Percentiles rank a stretch among this genome's conserved stretches.
These are phyloP conservation scores for Ctenicera cuprea DNA, from an alignment of 2,888 invertebrate species.

Conservation along the genomic window DNA sequence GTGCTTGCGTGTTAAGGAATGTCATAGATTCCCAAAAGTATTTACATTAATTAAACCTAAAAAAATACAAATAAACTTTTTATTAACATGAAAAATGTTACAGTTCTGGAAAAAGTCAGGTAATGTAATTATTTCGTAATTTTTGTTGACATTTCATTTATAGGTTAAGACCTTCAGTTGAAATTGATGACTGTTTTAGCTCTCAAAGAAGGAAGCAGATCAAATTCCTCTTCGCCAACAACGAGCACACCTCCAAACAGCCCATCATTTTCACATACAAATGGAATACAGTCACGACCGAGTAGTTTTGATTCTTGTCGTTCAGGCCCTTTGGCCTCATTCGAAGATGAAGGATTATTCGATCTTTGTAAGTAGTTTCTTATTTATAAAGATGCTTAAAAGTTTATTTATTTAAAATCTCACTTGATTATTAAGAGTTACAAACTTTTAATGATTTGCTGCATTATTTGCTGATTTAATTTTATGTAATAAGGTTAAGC, in stretches of 20 bases:
- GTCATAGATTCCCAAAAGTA: neutral
- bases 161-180: slow-evolving; percentile 54
- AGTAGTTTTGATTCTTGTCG: slow-evolving; percentile 54
- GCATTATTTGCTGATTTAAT: neutral
- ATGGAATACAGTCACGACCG: slow-evolving; percentile 46
- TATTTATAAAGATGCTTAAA: no score
- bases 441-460: no score
- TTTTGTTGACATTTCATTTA: slow-evolving; percentile 44
- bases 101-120: slow-evolving; percentile 87
- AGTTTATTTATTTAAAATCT: no score
- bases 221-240: slow-evolving; percentile 52
- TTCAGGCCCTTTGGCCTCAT: slow-evolving; percentile 53
- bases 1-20: slow-evolving; percentile 30
- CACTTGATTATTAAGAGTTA: no score
- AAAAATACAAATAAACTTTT: neutral
- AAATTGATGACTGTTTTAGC: slow-evolving; percentile 58
- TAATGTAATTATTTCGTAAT: slow-evolving; percentile 73
- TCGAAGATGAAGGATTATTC: slow-evolving; percentile 69
- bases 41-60: neutral
- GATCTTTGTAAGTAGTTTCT: slow-evolving; percentile 63
- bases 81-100: slow-evolving; percentile 74
- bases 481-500: neutral
- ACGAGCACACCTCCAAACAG: slow-evolving; percentile 52
- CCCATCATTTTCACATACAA: slow-evolving; percentile 49
- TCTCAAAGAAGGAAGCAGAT: slow-evolving; percentile 59